These are phyloP conservation scores for Apamea epomidion DNA, from an alignment of 2,888 invertebrate genomes.

Conservation along the genomic window DNA sequence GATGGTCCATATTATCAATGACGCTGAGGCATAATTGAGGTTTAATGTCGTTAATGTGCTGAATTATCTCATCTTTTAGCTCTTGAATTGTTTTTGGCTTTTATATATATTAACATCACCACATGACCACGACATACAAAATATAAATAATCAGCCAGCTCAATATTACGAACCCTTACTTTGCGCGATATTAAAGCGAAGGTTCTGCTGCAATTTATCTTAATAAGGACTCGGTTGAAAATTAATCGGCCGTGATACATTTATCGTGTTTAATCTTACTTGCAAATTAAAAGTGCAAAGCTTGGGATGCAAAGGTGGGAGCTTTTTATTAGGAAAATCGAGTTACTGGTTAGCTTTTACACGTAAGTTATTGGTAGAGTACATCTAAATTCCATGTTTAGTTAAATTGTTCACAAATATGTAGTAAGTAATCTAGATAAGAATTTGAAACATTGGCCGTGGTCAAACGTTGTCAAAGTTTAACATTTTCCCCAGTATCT, in stretches of 20 bases:
- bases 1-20: too few relatives aligned
- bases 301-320: conserved; percentile 3
- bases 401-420: too few relatives aligned
- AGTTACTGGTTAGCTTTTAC: conserved; percentile 5
- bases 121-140: neutral
- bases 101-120: neutral
- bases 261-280: conserved; percentile 66
- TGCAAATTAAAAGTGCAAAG: conserved; percentile 62
- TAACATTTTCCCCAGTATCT: neutral
- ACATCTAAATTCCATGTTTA: neutral
- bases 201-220: conserved; percentile 64
- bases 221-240: conserved; percentile 63
- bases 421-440: too few relatives aligned
- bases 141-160: conserved; percentile 15
- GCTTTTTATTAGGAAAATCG: conserved; percentile 8
- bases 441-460: conserved; percentile 16
- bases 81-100: too few relatives aligned
- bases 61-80: too few relatives aligned
- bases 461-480: conserved; percentile 13
- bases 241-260: conserved; percentile 68
- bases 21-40: too few relatives aligned
- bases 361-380: neutral
- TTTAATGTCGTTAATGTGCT: too few relatives aligned
- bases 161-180: conserved; percentile 32
- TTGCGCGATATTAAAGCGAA: conserved; percentile 35